Evolutionary conservation across 2,888 invertebrate species (phyloP).

Genomic region (Capitulum mitella): DNA sequence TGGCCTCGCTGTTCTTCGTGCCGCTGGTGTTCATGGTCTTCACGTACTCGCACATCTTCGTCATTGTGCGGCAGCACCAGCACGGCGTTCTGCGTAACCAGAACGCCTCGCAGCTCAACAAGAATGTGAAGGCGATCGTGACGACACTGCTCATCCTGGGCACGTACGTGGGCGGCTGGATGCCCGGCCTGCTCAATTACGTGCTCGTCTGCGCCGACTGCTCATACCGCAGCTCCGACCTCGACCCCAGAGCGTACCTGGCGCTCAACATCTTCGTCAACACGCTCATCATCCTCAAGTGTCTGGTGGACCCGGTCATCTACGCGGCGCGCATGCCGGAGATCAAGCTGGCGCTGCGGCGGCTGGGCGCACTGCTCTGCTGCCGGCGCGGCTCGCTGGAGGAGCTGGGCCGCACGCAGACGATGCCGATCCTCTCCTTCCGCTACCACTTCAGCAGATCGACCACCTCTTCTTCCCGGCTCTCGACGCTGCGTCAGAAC

Average conservation of each 20-base stretch:
- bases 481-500: background rate
- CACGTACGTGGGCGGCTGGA: conserved; percentile 54
- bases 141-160: conserved; percentile 58
- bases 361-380: background rate
- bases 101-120: conserved; percentile 7
- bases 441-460: background rate
- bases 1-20: conserved; percentile 51
- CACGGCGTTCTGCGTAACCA: conserved; percentile 28
- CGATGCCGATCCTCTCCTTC: background rate
- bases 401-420: background rate
- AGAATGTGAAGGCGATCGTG: conserved; percentile 44
- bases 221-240: conserved; percentile 38
- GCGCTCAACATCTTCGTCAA: conserved; percentile 45
- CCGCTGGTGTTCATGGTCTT: conserved; percentile 54
- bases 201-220: conserved; percentile 53
- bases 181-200: conserved; percentile 54
- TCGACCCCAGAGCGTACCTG: conserved; percentile 32
- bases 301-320: conserved; percentile 54
- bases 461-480: background rate
- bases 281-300: conserved; percentile 54
- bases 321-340: conserved; percentile 60
- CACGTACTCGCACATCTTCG: conserved; percentile 55
- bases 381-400: background rate
- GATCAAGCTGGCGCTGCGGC: conserved; percentile 47
- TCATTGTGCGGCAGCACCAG: conserved; percentile 52